These are phyloP conservation scores for Agonopterix arenella DNA, from an alignment of 2,888 invertebrate species.

Conservation along the genomic window DNA sequence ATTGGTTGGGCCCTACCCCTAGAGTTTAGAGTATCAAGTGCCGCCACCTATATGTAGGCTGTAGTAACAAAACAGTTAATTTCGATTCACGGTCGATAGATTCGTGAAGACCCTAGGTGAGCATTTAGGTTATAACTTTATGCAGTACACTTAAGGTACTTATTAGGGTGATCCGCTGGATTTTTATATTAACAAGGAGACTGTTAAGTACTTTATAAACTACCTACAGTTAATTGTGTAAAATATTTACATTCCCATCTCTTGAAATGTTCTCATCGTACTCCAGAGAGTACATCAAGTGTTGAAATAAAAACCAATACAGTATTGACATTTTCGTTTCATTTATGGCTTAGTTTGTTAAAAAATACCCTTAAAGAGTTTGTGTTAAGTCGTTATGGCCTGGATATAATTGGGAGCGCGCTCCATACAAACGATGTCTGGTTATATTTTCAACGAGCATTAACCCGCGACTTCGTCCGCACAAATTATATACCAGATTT, in stretches of 20 bases:
- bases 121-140: constrained; percentile 69
- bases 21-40: no score
- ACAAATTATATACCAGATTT: no score
- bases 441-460: no score
- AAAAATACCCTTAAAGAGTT: no score
- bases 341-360: constrained; percentile 17
- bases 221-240: constrained; percentile 46
- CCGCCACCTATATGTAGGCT: no score
- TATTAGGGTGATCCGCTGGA: constrained; percentile 50
- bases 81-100: no score
- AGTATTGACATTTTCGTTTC: constrained; percentile 65
- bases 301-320: constrained; percentile 71
- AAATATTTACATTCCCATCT: constrained; percentile 66
- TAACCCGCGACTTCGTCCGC: no score
- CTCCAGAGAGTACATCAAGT: constrained; percentile 39
- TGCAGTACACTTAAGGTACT: constrained; percentile 47
- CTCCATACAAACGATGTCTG: no score
- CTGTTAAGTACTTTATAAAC: constrained; percentile 65
- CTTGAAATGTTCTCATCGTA: constrained; percentile 35
- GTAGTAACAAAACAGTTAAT: no score
- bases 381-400: no score
- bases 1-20: no score
- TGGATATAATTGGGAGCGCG: no score
- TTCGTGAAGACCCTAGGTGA: constrained; percentile 35
- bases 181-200: constrained; percentile 70